Evolutionary conservation across 2,113 vertebrate genomes (phyloP).

Genomic region (Lota lota): DNA sequence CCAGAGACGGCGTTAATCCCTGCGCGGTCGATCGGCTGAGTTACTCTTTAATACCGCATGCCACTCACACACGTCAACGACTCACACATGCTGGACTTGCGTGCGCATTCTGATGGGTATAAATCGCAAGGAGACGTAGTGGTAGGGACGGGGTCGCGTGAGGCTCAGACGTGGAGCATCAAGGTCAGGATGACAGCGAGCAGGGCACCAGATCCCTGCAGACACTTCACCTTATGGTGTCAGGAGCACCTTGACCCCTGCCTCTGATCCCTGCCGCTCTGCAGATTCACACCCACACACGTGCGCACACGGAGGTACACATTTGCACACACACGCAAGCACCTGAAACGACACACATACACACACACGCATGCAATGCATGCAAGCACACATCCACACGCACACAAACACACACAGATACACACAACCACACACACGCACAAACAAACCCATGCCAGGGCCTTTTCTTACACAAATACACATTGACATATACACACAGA

Average conservation of each 20-base stretch:
- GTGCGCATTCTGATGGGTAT: too few relatives aligned
- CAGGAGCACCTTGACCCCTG: slow-evolving; percentile 33
- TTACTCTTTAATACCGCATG: too few relatives aligned
- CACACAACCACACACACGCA: not conserved
- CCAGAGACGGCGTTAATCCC: too few relatives aligned
- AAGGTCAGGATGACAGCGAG: slow-evolving; percentile 15
- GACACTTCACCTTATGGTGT: slow-evolving; percentile 36
- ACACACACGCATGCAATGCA: not conserved
- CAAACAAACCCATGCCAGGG: not conserved
- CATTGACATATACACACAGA: not conserved
- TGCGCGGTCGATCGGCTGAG: too few relatives aligned
- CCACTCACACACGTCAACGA: too few relatives aligned
- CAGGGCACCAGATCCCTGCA: slow-evolving; percentile 27
- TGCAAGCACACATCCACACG: not conserved
- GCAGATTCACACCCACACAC: slow-evolving; percentile 1
- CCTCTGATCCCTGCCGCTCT: slow-evolving; percentile 14
- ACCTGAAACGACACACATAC: not conserved
- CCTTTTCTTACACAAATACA: not conserved
- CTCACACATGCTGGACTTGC: too few relatives aligned
- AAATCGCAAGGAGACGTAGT: too few relatives aligned
- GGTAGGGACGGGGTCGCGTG: not conserved
- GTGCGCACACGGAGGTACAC: slow-evolving; percentile 2
- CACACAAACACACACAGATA: not conserved
- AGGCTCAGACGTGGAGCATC: slow-evolving; percentile 18
- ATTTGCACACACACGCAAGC: slow-evolving; percentile 1